Conservation (phyloP, 2,888 invertebrate species). For the Drosophila peninsularis region DNA sequence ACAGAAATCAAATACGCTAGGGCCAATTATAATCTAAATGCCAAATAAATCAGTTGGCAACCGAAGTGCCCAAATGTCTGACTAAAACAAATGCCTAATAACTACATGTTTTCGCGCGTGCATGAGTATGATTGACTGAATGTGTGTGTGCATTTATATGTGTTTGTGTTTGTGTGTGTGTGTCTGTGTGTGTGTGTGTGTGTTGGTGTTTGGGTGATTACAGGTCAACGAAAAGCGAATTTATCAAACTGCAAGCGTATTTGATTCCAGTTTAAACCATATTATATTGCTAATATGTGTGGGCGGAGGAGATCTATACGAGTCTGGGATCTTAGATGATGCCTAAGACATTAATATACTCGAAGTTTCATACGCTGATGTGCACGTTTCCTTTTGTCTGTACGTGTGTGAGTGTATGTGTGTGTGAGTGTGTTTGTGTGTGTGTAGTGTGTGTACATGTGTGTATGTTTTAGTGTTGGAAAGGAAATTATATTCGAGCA, state of each 20-base stretch:
- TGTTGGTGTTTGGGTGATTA: background rate
- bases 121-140: background rate
- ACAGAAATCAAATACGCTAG: constrained; percentile 73
- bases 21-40: constrained; percentile 53
- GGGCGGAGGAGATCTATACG: constrained; percentile 77
- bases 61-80: constrained; percentile 46
- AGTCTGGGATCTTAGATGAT: constrained; percentile 39
- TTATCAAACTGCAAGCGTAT: constrained; percentile 68
- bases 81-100: constrained; percentile 49
- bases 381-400: constrained; percentile 26
- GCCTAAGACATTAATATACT: constrained; percentile 28
- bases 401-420: constrained; percentile 14
- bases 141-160: background rate
- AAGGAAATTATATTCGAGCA: constrained; percentile 70
- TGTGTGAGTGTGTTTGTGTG: constrained; percentile 16
- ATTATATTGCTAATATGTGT: constrained; percentile 71
- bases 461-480: constrained; percentile 19
- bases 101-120: constrained; percentile 31
- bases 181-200: background rate
- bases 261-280: constrained; percentile 77
- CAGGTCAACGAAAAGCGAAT: constrained; percentile 26
- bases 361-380: constrained; percentile 29
- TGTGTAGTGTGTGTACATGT: constrained; percentile 10
- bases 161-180: background rate
- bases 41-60: constrained; percentile 49